phyloP scores from a whole-genome alignment of 2,113 vertebrate species.

The Natator depressus region DNA sequence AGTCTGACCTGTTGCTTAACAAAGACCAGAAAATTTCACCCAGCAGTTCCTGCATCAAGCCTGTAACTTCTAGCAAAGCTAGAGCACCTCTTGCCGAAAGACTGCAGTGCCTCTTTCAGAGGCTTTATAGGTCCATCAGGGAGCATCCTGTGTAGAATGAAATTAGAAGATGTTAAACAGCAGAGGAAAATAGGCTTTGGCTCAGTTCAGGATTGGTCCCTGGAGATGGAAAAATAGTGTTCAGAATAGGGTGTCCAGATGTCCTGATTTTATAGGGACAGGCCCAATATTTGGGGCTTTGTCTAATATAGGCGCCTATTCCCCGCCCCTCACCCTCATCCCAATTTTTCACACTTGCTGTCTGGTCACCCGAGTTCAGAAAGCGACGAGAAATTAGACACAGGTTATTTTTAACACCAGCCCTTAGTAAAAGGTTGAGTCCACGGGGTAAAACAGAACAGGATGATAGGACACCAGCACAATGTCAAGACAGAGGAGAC shows the following conservation, averaged over 20 bases:
- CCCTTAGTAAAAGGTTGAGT: slow-evolving; percentile 46
- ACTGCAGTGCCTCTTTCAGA: neutral
- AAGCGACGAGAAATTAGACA: slow-evolving; percentile 40
- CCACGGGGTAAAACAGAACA: slow-evolving; percentile 50
- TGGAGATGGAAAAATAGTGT: slow-evolving; percentile 15
- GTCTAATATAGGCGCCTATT: too few species aligned
- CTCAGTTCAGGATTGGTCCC: slow-evolving; percentile 33
- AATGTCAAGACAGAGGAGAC: slow-evolving; percentile 18
- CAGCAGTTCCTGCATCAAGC: too few species aligned
- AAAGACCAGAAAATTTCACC: too few species aligned
- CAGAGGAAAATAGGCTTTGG: slow-evolving; percentile 19
- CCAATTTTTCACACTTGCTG: too few species aligned
- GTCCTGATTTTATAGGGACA: too few species aligned
- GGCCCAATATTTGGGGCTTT: too few species aligned
- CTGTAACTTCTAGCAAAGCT: neutral
- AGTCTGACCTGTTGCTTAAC: too few species aligned
- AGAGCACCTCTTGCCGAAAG: neutral
- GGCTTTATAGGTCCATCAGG: slow-evolving; percentile 1
- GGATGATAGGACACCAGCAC: slow-evolving; percentile 49
- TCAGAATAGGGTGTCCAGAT: too few species aligned
- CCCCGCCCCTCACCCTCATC: too few species aligned
- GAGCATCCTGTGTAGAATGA: slow-evolving; percentile 4
- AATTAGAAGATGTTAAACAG: slow-evolving; percentile 41
- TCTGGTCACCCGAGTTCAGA: neutral
- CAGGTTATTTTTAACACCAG: slow-evolving; percentile 46